phyloP scores from a whole-genome alignment of 2,113 vertebrate species.

The Vicugna pacos region DNA sequence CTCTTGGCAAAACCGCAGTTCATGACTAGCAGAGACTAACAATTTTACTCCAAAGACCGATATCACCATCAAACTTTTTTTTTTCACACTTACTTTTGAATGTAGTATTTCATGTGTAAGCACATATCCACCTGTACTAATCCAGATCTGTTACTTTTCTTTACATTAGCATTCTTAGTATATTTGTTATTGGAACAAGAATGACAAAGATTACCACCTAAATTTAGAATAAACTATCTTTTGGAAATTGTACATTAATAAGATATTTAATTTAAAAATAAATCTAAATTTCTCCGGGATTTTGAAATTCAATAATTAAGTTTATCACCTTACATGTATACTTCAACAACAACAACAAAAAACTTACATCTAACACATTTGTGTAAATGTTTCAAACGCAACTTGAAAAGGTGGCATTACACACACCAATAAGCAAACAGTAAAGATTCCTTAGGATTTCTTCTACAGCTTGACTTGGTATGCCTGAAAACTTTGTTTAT shows the following conservation, averaged over 20 bases:
- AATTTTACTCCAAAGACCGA: background rate
- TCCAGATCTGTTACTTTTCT: background rate
- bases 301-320: background rate
- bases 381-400: background rate
- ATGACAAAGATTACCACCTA: background rate
- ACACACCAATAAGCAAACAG: background rate
- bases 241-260: background rate
- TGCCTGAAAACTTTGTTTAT: background rate
- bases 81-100: background rate
- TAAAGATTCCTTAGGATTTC: background rate
- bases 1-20: background rate
- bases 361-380: background rate
- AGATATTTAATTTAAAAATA: constrained; percentile 23
- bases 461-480: background rate
- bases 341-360: background rate
- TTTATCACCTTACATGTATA: background rate
- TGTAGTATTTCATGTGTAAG: background rate
- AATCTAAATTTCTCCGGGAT: background rate
- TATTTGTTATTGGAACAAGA: background rate
- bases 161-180: background rate
- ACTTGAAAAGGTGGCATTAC: background rate
- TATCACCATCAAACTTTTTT: background rate
- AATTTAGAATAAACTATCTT: background rate
- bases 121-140: background rate
- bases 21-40: background rate